Evolutionary conservation across 2,797 vertebrate genomes (phyloP).

Genomic region (Liparis tanakae): DNA sequence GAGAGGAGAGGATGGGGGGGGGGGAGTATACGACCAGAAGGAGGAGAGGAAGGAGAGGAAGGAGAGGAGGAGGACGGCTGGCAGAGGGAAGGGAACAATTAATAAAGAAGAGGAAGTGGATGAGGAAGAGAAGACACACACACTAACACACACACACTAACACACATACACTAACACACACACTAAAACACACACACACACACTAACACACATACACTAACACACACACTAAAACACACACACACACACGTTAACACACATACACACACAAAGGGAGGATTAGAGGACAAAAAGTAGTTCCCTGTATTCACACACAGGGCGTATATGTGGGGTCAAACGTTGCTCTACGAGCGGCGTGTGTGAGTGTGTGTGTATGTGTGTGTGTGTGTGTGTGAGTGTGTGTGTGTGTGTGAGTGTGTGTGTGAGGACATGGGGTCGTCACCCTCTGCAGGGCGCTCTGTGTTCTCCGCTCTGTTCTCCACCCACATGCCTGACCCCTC

Average conservation of each 20-base stretch:
- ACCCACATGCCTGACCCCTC: constrained; percentile 46
- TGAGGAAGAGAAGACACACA: neutral
- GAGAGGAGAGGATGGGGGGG: too few species aligned
- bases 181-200: too few species aligned
- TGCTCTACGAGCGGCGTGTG: neutral
- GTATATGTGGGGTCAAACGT: neutral
- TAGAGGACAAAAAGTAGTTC: constrained; percentile 39
- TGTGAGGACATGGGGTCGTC: constrained; percentile 46
- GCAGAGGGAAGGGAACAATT: neutral
- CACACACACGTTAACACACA: neutral
- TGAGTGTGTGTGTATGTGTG: constrained; percentile 10
- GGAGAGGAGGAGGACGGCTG: neutral
- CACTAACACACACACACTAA: too few species aligned
- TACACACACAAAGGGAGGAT: constrained; percentile 3
- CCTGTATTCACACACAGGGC: constrained; percentile 2
- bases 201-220: too few species aligned
- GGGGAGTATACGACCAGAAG: too few species aligned
- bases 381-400: neutral
- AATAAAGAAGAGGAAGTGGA: neutral
- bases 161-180: neutral
- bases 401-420: constrained; percentile 24
- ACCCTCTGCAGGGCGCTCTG: constrained; percentile 59
- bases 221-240: too few species aligned
- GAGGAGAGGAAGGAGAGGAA: neutral
- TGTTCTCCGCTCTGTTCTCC: constrained; percentile 53